phyloP scores from a whole-genome alignment of 2,888 invertebrate genomes.

The Hetaerina titia region DNA sequence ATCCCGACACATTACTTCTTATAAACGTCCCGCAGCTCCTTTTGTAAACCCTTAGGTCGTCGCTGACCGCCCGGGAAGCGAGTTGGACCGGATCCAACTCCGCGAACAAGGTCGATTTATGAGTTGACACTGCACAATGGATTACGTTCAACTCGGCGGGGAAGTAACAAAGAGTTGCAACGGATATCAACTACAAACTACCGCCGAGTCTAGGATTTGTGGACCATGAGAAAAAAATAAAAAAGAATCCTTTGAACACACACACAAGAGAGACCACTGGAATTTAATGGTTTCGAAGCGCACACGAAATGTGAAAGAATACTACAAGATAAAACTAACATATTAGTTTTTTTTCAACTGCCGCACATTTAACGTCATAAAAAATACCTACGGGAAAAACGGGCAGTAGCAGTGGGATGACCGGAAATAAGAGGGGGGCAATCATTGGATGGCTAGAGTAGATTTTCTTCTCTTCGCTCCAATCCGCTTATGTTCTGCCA shows the following conservation, averaged over 20 bases:
- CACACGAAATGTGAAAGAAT: background rate
- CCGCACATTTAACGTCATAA: no score
- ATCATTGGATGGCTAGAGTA: no score
- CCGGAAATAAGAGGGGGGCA: no score
- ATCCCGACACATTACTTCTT: background rate
- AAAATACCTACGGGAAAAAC: no score
- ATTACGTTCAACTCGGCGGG: background rate
- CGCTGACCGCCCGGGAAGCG: background rate
- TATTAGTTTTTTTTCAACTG: no score
- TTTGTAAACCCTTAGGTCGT: conserved; percentile 5
- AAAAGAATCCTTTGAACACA: background rate
- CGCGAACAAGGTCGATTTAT: conserved; percentile 15
- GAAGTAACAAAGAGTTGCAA: conserved; percentile 14
- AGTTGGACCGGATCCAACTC: conserved; percentile 3
- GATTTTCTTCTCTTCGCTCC: no score
- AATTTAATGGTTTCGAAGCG: conserved; percentile 2
- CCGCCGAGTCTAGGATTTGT: conserved; percentile 8
- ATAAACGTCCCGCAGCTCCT: conserved; percentile 15
- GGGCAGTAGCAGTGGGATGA: no score
- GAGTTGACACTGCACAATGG: conserved; percentile 13
- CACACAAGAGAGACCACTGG: background rate
- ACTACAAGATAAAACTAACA: background rate
- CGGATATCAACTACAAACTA: background rate
- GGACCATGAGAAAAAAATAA: background rate
- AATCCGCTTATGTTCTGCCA: no score